Evolutionary conservation across 2,797 vertebrate species (phyloP).

Genomic region (Poliocrania exsul): DNA sequence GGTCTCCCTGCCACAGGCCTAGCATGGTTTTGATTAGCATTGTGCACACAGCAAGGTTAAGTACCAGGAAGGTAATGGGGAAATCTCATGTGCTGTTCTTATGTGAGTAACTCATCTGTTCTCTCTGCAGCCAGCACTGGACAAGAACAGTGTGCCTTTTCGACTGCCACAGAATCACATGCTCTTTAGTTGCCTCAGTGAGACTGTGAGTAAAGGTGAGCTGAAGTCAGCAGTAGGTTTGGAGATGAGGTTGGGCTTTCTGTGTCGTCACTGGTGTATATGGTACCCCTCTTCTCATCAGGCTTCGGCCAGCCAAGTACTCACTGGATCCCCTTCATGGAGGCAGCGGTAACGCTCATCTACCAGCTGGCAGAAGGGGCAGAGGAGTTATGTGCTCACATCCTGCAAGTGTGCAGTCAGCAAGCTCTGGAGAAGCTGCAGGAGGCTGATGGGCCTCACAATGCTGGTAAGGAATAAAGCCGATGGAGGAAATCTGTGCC

Average conservation of each 20-base stretch:
- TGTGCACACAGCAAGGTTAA: background rate
- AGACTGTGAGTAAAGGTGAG: slow-evolving; percentile 84
- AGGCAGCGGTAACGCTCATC: slow-evolving; percentile 86
- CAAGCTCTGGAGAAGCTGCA: slow-evolving; percentile 83
- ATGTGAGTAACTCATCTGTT: background rate
- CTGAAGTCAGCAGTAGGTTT: background rate
- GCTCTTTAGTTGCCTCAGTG: slow-evolving; percentile 85
- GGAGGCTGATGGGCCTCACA: slow-evolving; percentile 24
- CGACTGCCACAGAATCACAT: slow-evolving; percentile 87
- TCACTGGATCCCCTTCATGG: slow-evolving; percentile 93
- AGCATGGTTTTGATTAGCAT: background rate
- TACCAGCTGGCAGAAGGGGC: slow-evolving; percentile 93
- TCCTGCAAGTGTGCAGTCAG: slow-evolving; percentile 85
- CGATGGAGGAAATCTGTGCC: background rate
- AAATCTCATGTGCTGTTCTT: background rate
- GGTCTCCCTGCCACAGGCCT: background rate
- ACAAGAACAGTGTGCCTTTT: slow-evolving; percentile 80
- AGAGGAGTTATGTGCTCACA: slow-evolving; percentile 86
- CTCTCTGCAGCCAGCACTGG: slow-evolving; percentile 71
- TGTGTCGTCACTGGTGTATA: background rate
- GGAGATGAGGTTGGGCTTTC: background rate
- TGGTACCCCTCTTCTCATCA: background rate
- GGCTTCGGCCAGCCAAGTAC: slow-evolving; percentile 75
- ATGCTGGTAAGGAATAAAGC: slow-evolving; percentile 53
- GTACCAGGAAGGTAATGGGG: accelerated